Evolutionary conservation across 2,797 vertebrate genomes (phyloP), one percentile per base, ranked within the genome.

Genomic region (Macropodus opercularis): DNA sequence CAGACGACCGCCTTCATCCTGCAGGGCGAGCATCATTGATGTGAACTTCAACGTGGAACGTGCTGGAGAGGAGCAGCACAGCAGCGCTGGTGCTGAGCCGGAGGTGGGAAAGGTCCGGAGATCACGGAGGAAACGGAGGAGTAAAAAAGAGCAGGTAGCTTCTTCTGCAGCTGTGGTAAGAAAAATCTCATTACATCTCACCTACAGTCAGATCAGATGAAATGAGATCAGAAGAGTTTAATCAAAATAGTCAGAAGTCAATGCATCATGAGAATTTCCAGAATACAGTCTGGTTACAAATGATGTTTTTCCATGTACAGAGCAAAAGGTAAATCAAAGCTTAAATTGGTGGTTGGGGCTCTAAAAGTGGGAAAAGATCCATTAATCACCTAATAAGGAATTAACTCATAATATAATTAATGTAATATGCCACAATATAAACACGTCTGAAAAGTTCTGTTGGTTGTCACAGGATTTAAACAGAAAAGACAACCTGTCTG

Each of bases 31-130:
- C 66, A 71, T 89, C 69, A 89, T 89, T 2, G 85, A 91, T 21
- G 59, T 91, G 50, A 87, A 85, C 75, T 90, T 90, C 51, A 88
- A 90, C 32, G 35, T 76, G 27, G 82, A 81, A 14, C 80, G 11
- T 51, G 39, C 41, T 1, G 70, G 23, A 32, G 63, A 38, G 13
- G 41, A 56, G 19, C 71, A 59, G 39, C 84, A 83, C 44, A 74
- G 41, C 13, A 70, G 79, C 8, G 56, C 35, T 15, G 49, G 52
- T 8, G 69, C 79, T 2, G 72, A 82, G 11, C 26, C 24, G 0
- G 75, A 85, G 2, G 68, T 46, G n/a, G 46, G 39, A 42, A 82
- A 62, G 72, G 59, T 75, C 27, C 79, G 79, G 65, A 86, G 69
- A 42, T 65, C 75, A 5, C 72, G 63, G 27, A 85, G 46, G 72